These are phyloP conservation scores for Vespertilio murinus DNA, from an alignment of 2,797 vertebrate genomes.

Conservation along the genomic window DNA sequence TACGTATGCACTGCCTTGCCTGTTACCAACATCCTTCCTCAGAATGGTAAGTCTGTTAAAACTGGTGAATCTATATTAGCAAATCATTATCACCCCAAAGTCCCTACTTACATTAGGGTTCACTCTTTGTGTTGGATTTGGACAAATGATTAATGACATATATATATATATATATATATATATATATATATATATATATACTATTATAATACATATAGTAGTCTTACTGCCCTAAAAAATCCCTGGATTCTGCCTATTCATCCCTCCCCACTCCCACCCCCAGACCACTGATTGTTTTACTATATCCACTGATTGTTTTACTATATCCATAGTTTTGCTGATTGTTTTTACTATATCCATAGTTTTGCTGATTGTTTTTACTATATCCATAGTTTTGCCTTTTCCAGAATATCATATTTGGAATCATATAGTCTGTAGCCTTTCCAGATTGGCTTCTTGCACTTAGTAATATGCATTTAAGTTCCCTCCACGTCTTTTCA, in stretches of 20 bases:
- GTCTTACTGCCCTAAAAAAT: background rate
- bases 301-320: background rate
- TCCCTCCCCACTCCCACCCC: background rate
- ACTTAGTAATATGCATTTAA: background rate
- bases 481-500: background rate
- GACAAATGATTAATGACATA: background rate
- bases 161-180: too few species aligned
- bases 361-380: background rate
- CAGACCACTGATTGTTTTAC: too few species aligned
- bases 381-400: background rate
- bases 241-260: background rate
- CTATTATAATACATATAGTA: too few species aligned
- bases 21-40: background rate
- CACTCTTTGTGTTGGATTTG: background rate
- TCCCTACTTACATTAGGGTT: background rate
- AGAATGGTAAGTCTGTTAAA: background rate
- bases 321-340: background rate
- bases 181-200: too few species aligned
- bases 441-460: background rate
- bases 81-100: background rate
- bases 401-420: background rate
- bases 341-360: too few species aligned
- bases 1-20: background rate
- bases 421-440: background rate
- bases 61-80: background rate